A percentile compares a stretch with the other conserved stretches of the same genome.
phyloP scores from a whole-genome alignment of 2,888 invertebrate species.

The Crocallis elinguaria region DNA sequence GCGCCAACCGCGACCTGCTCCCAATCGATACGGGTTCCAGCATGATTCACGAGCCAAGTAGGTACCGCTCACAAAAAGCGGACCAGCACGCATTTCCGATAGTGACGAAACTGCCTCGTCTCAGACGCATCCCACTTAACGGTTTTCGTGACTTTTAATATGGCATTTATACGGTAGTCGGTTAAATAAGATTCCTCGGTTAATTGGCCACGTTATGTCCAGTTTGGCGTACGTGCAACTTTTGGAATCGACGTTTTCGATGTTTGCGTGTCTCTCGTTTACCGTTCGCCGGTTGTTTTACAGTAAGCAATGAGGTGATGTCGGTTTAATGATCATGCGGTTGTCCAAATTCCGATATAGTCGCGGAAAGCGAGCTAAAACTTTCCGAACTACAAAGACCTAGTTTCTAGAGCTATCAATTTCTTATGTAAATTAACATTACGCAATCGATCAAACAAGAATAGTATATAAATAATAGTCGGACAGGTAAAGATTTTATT shows the following conservation, averaged over 20 bases:
- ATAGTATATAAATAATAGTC: neutral
- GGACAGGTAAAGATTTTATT: neutral
- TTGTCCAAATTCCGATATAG: conserved; percentile 36
- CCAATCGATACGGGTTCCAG: conserved; percentile 41
- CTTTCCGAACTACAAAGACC: conserved; percentile 1
- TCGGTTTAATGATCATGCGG: conserved; percentile 49
- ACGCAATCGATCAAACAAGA: neutral
- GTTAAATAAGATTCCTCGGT: conserved; percentile 74
- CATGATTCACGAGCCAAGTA: conserved; percentile 65
- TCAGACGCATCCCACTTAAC: conserved; percentile 73
- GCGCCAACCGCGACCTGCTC: conserved; percentile 68
- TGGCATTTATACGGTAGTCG: conserved; percentile 75
- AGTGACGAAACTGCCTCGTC: conserved; percentile 68
- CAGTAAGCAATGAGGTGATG: conserved; percentile 54
- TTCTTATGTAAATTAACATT: too few relatives aligned
- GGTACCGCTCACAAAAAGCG: conserved; percentile 62
- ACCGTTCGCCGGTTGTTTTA: conserved; percentile 57
- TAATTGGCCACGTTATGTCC: conserved; percentile 70
- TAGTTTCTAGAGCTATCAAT: too few relatives aligned
- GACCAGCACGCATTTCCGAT: conserved; percentile 66
- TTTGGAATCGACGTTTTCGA: conserved; percentile 61
- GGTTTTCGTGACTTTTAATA: conserved; percentile 73
- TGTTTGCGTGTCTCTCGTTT: conserved; percentile 53
- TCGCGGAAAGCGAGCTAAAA: conserved; percentile 14
- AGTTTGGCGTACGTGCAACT: conserved; percentile 57